A percentile compares a stretch with the other conserved stretches of the same genome.
Conservation (phyloP, 2,797 vertebrate species). For the Eupleurogrammus muticus region DNA sequence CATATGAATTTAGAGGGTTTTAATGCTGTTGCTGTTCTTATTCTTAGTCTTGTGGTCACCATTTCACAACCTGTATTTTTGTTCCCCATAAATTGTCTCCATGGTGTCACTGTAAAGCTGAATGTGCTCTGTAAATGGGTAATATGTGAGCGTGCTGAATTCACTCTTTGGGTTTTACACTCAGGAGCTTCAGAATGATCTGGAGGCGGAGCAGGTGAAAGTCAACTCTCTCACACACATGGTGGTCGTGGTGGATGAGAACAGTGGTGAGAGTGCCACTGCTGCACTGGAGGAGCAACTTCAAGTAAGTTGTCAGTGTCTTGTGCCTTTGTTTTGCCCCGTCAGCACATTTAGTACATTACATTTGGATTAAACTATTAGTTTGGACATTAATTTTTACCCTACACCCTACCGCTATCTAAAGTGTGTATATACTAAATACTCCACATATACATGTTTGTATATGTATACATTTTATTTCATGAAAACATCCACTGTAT, state of each 20-base stretch:
- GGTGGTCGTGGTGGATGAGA: constrained; percentile 99
- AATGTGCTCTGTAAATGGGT: constrained; percentile 44
- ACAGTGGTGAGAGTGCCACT: constrained; percentile 92
- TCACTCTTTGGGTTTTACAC: constrained; percentile 26
- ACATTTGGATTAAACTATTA: background rate
- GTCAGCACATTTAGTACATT: background rate
- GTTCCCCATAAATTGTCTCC: constrained; percentile 10
- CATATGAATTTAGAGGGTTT: background rate
- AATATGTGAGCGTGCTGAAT: constrained; percentile 31
- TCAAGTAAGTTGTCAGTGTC: constrained; percentile 83
- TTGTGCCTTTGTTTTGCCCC: background rate
- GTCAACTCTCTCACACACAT: constrained; percentile 98
- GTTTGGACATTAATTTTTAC: background rate
- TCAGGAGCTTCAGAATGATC: constrained; percentile 92
- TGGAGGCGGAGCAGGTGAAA: constrained; percentile 96
- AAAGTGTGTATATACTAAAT: too few relatives aligned
- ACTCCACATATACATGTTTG: background rate
- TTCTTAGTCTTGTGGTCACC: constrained; percentile 14
- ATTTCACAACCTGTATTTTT: constrained; percentile 2
- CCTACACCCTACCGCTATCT: background rate
- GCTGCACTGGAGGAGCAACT: constrained; percentile 93
- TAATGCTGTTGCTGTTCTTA: background rate
- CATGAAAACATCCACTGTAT: background rate
- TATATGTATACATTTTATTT: background rate
- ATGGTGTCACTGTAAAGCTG: background rate